Evolutionary conservation across 2,113 vertebrate genomes (phyloP).

Genomic region (Catagonus wagneri): DNA sequence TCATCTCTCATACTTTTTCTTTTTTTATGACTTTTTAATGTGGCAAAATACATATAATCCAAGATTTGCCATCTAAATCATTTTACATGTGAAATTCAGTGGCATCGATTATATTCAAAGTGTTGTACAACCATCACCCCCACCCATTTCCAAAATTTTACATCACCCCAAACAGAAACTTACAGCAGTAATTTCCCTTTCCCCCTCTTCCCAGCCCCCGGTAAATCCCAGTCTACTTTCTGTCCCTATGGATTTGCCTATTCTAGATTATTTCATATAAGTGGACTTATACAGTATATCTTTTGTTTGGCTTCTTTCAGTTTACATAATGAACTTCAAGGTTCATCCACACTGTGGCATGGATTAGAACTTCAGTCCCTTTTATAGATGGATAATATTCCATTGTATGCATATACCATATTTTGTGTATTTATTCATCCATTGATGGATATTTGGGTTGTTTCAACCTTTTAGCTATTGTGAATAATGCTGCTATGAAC

Average conservation of each 20-base stretch:
- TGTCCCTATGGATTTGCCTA: background rate
- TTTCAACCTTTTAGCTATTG: constrained; percentile 21
- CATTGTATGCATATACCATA: background rate
- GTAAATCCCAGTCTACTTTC: constrained; percentile 39
- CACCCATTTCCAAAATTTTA: constrained; percentile 37
- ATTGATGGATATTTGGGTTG: background rate
- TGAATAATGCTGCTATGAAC: constrained; percentile 15
- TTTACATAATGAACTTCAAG: background rate
- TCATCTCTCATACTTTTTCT: background rate
- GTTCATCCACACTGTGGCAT: background rate
- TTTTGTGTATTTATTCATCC: constrained; percentile 29
- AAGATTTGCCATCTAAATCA: constrained; percentile 17
- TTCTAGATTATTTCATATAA: constrained; percentile 37
- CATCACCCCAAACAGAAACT: background rate
- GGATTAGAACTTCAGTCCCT: background rate
- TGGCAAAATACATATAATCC: background rate
- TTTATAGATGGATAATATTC: background rate
- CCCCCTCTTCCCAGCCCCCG: background rate
- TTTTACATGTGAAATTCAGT: background rate
- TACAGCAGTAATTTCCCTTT: constrained; percentile 24
- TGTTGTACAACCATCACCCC: constrained; percentile 30
- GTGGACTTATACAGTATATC: background rate
- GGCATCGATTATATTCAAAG: background rate
- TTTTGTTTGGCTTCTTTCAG: constrained; percentile 36
- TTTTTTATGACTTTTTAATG: background rate